Evolutionary conservation across 2,888 invertebrate genomes (phyloP).

Genomic region (Dynastes grantii): DNA sequence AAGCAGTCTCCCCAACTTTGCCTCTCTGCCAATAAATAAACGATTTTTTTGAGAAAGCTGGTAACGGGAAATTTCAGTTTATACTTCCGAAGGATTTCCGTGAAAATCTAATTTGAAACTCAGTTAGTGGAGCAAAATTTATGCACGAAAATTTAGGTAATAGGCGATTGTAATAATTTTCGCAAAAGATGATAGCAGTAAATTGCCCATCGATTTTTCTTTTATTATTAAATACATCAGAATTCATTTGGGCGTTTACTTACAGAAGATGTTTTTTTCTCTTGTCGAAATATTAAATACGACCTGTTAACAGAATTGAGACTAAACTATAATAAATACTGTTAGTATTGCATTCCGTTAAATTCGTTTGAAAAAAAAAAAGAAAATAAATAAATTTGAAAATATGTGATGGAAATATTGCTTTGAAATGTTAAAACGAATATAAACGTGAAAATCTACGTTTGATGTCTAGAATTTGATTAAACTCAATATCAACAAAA

Average conservation of each 20-base stretch:
- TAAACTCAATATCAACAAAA: too few relatives aligned
- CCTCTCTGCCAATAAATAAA: slow-evolving; percentile 34
- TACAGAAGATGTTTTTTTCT: background rate
- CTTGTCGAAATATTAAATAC: background rate
- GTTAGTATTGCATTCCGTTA: background rate
- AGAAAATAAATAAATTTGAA: too few relatives aligned
- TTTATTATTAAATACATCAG: background rate
- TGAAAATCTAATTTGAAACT: slow-evolving; percentile 13
- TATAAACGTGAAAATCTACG: too few relatives aligned
- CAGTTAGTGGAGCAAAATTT: background rate
- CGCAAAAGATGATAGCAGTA: background rate
- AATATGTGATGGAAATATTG: too few relatives aligned
- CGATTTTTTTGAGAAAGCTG: slow-evolving; percentile 14
- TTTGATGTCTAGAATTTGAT: too few relatives aligned
- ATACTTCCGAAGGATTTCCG: slow-evolving; percentile 24
- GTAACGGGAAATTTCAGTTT: slow-evolving; percentile 34
- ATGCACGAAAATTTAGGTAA: background rate
- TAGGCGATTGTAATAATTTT: background rate
- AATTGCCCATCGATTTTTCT: background rate
- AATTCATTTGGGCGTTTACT: too few relatives aligned
- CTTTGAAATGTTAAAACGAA: too few relatives aligned
- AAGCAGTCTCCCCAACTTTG: slow-evolving; percentile 31
- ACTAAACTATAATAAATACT: background rate
- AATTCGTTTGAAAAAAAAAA: too few relatives aligned
- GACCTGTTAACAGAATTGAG: background rate